Percentiles rank a stretch among this genome's conserved stretches.
phyloP scores from a whole-genome alignment of 2,888 invertebrate genomes.

The Lasioglossum figueresi region DNA sequence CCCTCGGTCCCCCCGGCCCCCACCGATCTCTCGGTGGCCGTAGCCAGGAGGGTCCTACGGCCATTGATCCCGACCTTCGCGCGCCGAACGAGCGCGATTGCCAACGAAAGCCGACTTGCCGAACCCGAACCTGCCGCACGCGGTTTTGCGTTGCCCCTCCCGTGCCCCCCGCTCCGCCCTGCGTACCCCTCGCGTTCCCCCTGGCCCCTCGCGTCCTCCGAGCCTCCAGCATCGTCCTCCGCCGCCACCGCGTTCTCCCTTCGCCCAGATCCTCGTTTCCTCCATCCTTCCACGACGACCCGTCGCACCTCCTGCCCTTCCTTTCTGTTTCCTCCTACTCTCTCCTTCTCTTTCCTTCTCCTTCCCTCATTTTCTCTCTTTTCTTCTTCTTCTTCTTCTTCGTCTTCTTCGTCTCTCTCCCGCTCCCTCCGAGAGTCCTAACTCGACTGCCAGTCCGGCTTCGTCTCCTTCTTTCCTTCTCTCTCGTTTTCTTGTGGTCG shows the following conservation, averaged over 20 bases:
- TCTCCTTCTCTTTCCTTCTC: conserved; percentile 43
- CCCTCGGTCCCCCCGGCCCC: conserved; percentile 46
- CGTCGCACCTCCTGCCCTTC: conserved; percentile 63
- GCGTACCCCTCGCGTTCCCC: neutral
- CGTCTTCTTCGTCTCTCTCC: neutral
- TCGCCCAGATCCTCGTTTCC: conserved; percentile 60
- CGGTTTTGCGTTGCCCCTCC: conserved; percentile 63
- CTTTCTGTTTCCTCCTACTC: conserved; percentile 61
- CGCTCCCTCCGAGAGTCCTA: neutral
- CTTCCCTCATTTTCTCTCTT: too few relatives aligned
- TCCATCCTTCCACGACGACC: conserved; percentile 63
- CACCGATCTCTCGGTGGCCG: conserved; percentile 39
- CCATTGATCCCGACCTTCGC: conserved; percentile 84
- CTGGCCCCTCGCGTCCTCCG: neutral
- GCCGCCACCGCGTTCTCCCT: conserved; percentile 37
- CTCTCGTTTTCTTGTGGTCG: conserved; percentile 8
- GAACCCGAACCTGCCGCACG: conserved; percentile 82
- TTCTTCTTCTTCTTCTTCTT: neutral
- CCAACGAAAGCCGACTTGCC: conserved; percentile 81
- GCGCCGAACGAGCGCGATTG: conserved; percentile 83
- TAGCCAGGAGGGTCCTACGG: conserved; percentile 81
- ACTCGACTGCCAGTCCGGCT: conserved; percentile 9
- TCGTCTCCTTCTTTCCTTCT: neutral
- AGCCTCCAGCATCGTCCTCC: conserved; percentile 9
- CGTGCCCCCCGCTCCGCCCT: conserved; percentile 19